Evolutionary conservation across 1,140 invertebrate species (phyloP).

Genomic region (Ips nitidus): DNA sequence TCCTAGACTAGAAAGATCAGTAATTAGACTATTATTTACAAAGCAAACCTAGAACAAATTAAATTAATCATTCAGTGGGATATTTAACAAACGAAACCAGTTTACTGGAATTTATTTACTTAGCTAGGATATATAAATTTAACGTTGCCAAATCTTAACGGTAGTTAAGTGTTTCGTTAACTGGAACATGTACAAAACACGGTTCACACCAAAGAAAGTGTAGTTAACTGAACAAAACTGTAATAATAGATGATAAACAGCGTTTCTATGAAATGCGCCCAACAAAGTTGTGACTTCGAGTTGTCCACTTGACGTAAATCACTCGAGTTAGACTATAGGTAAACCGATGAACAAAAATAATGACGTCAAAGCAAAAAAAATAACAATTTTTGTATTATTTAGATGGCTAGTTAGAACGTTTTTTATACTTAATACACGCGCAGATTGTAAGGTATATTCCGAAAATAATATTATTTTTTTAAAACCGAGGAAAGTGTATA

Average conservation of each 20-base stretch:
- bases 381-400: constrained; percentile 29
- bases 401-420: constrained; percentile 31
- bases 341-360: constrained; percentile 42
- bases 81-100: no score
- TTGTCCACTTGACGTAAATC: neutral
- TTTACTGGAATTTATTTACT: no score
- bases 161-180: neutral
- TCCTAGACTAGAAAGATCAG: no score
- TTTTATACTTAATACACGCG: constrained; percentile 18
- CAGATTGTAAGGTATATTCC: constrained; percentile 22
- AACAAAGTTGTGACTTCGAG: neutral
- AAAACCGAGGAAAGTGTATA: constrained; percentile 8
- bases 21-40: no score
- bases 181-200: constrained; percentile 9
- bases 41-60: no score
- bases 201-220: constrained; percentile 19
- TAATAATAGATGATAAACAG: constrained; percentile 31
- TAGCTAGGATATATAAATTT: constrained; percentile 31
- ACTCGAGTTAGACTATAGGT: neutral
- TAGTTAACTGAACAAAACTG: constrained; percentile 23
- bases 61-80: no score
- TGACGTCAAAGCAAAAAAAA: constrained; percentile 35
- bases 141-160: constrained; percentile 24
- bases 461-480: constrained; percentile 22
- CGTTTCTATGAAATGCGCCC: constrained; percentile 37